Evolutionary conservation across 2,797 vertebrate species (phyloP), one percentile per base, ranked within the genome.

Genomic region (Pachyuromys duprasi): DNA sequence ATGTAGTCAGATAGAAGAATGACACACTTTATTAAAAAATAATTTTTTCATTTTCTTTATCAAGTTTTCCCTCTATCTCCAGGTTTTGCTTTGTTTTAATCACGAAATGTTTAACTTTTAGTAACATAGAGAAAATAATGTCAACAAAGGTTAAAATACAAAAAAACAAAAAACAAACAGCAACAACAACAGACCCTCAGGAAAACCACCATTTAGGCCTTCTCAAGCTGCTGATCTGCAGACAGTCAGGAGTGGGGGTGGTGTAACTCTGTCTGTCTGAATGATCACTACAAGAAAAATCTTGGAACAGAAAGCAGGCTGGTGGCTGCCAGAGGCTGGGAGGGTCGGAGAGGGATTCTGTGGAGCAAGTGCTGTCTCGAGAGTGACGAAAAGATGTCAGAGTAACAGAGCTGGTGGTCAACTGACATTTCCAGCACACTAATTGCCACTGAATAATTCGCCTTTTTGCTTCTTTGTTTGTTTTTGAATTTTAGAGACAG

Each of bases 331-430:
- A 8, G 74, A 63, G 39, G 20, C 33, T 65, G 28, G 22, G n/a
- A 5, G 2, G 3, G 15, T 28, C n/a, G 3, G 24, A 11, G 17
- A 11, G 0, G 1, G 14, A 18, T 15, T 33, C 22, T 13, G 5
- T 49, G 11, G 62, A 15, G 18, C 31, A 11, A 24, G 11, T 9
- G 60, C 24, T 49, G 78, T 78, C 57, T 36, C 28, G 26, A 17
- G 63, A 36, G 24, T 7, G 24, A 24, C 6, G 9, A 84, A 57
- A 45, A 15, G 3, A 7, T 26, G 53, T 67, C 62, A 5, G 15
- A 31, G 26, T 8, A 53, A 57, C 3, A n/a, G 33, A 33, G 4
- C 36, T 13, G n/a, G 14, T 2, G 53, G 6, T 2, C 3, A 42
- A 8, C 26, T 65, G 24, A 4, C 3, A 2, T 14, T 33, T 18